Conservation (phyloP, 2,113 vertebrate genomes). For the Crypturellus undulatus region DNA sequence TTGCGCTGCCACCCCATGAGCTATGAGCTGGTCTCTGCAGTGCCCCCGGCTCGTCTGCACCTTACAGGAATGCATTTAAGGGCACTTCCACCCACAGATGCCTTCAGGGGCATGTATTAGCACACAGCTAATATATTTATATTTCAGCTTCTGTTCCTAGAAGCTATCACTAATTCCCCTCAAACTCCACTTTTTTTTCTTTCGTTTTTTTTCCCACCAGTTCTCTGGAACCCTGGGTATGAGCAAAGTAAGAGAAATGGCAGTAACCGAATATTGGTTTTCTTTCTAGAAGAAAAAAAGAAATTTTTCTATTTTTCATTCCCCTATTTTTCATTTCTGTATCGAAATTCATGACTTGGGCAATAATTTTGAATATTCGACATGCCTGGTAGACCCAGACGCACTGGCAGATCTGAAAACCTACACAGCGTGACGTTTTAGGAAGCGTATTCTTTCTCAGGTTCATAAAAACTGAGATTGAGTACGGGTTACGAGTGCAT, state of each 20-base stretch:
- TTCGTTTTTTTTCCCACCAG: neutral
- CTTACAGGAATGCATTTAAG: neutral
- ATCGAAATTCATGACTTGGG: neutral
- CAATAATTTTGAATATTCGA: neutral
- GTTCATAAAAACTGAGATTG: neutral
- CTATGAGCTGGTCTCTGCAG: neutral
- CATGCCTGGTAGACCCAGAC: neutral
- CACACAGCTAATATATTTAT: accelerated
- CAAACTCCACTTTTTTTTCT: neutral
- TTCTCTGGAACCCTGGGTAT: neutral
- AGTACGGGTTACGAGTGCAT: neutral
- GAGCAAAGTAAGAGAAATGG: neutral
- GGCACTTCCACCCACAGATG: neutral
- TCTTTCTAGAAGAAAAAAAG: neutral
- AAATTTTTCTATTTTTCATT: neutral
- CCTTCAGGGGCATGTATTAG: neutral
- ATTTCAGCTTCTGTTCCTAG: neutral
- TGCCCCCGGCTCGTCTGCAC: accelerated
- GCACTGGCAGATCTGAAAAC: neutral
- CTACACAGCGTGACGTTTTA: neutral
- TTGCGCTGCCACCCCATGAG: accelerated
- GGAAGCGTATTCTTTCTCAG: neutral
- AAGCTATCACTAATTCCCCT: neutral
- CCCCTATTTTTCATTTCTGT: neutral
- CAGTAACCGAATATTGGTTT: neutral